Base-by-base conservation (phyloP, 2,888 invertebrate genomes). In the Xanthia togata region DNA sequence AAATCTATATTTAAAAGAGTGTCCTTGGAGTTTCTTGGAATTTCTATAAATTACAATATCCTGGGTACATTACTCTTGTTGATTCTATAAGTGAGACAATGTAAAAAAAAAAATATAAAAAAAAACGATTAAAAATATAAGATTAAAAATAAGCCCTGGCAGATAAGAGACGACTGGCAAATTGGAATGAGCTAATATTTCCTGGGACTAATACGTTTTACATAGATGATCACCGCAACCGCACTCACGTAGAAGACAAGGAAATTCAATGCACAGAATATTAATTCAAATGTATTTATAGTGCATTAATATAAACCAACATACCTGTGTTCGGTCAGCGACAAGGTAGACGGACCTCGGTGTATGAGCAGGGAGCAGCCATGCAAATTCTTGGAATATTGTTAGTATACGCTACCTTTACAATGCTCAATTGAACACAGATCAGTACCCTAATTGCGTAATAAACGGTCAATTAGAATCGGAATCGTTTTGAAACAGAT, bases 201-300 rank as follows among this genome's bases (percentile, higher is more conserved):
- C 74, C 72, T 73, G 47, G 23, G 53, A 62, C 59, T 77, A 41
- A 35, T 57, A 55, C 26, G 67, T 69, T 71, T 81, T 76, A 62
- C 71, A 65, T 72, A 53, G 38, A 53, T 74, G 80, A 74, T 75
- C 67, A 70, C 53, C 41, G 55, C 63, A 71, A 70, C 53, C 41
- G 55, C 63, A 71, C 60, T 78, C 82, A 80, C 72, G 77, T 75
- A 76, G 79, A 63, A 76, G 75, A 84, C 84, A 70, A 87, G 89
- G 89, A 90, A 87, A 86, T 85, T 79, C 68, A 71, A 62, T 78
- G 79, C 31, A 76, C 70, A 77, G 89, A 90, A 88, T 89, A 86
- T 87, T 84, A 86, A 89, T 87, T 70, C 31, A 75, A 65, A 78
- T 78, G 59, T 84, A 79, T 87, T 82, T 77, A 78, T 87, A 88